These are phyloP conservation scores for Acronicta leporina DNA, from an alignment of 2,888 invertebrate species.

Conservation along the genomic window DNA sequence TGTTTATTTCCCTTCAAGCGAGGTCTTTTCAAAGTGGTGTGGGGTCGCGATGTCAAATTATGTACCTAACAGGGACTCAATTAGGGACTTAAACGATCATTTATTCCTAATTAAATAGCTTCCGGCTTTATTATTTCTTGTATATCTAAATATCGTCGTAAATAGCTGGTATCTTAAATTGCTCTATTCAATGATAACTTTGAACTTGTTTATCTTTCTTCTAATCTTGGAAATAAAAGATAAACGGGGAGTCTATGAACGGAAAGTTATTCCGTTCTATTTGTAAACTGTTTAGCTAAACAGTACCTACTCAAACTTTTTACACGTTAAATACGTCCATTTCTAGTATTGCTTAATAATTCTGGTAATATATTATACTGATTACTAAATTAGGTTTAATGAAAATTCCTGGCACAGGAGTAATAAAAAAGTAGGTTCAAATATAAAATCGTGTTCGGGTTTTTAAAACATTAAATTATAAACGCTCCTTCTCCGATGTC, in stretches of 20 bases:
- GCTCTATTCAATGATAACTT: slow-evolving; percentile 20
- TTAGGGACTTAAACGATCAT: slow-evolving; percentile 49
- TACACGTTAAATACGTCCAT: background rate
- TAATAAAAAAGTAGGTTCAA: background rate
- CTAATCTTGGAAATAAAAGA: slow-evolving; percentile 26
- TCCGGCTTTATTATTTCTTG: slow-evolving; percentile 34
- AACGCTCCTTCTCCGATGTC: slow-evolving; percentile 39
- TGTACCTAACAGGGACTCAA: slow-evolving; percentile 52
- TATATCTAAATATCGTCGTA: slow-evolving; percentile 1
- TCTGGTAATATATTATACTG: too few relatives aligned
- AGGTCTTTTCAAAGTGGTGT: slow-evolving; percentile 52
- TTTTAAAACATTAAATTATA: slow-evolving; percentile 46
- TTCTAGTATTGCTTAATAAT: slow-evolving; percentile 1
- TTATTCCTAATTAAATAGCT: slow-evolving; percentile 42
- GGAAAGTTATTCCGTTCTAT: slow-evolving; percentile 18
- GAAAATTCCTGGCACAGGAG: background rate
- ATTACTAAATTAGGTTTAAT: background rate
- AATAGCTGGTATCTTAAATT: slow-evolving; percentile 7
- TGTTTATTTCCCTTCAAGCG: slow-evolving; percentile 67
- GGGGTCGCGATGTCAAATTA: slow-evolving; percentile 47
- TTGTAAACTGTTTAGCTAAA: slow-evolving; percentile 4
- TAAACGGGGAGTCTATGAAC: slow-evolving; percentile 14
- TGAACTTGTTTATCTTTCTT: slow-evolving; percentile 21
- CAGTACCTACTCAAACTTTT: slow-evolving; percentile 13
- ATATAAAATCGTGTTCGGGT: slow-evolving; percentile 6